Evolutionary conservation across 2,888 invertebrate genomes (phyloP).

Genomic region (Stenotaenia linearis): DNA sequence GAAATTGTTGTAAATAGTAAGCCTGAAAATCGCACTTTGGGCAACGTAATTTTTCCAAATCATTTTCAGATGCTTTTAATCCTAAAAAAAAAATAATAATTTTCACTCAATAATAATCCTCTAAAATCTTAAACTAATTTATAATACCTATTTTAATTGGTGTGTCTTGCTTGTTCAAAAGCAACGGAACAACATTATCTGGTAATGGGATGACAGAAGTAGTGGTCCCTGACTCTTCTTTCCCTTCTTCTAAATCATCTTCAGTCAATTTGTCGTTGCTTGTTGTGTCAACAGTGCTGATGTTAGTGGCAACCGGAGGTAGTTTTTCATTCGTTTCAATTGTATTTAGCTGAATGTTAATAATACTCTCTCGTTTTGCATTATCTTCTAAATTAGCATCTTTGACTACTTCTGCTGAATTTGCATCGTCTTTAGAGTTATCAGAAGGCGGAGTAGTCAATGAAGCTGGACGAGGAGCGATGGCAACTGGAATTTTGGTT

Average conservation of each 20-base stretch:
- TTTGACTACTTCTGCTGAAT: neutral
- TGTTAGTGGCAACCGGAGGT: neutral
- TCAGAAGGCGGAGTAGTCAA: neutral
- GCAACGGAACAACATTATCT: conserved; percentile 43
- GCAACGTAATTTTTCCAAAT: conserved; percentile 45
- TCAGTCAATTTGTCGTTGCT: neutral
- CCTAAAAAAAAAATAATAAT: no score
- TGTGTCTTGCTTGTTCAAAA: conserved; percentile 43
- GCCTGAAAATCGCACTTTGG: conserved; percentile 46
- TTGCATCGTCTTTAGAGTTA: neutral
- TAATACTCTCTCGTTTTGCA: neutral
- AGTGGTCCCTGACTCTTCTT: neutral
- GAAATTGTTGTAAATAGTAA: conserved; percentile 47
- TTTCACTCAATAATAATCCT: no score
- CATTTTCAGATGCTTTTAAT: conserved; percentile 45
- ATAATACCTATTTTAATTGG: conserved; percentile 44
- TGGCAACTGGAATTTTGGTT: neutral
- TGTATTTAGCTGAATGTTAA: neutral
- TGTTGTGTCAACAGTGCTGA: neutral
- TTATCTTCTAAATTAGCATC: neutral
- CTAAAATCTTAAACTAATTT: neutral
- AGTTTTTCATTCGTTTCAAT: neutral
- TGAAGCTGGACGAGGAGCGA: conserved; percentile 13
- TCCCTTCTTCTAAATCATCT: neutral
- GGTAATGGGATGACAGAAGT: conserved; percentile 44